These are phyloP conservation scores for Tenthredo amoena DNA, from an alignment of 2,888 invertebrate species.

Conservation along the genomic window DNA sequence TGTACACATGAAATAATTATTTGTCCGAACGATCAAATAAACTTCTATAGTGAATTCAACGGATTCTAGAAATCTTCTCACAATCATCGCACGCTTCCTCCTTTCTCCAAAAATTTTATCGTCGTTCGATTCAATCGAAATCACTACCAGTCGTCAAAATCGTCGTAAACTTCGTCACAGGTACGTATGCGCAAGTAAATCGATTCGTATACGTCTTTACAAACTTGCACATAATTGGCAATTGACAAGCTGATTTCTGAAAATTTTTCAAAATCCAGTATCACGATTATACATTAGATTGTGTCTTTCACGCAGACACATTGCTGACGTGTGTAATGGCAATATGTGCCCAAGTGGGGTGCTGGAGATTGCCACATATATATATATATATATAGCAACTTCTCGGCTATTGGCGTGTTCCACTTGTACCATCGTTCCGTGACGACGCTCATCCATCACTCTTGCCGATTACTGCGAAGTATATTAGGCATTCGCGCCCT, in stretches of 20 bases:
- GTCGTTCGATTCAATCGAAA: neutral
- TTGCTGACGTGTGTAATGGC: neutral
- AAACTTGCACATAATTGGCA: no score
- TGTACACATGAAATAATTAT: slow-evolving; percentile 65
- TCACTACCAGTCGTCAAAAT: neutral
- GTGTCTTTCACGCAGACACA: neutral
- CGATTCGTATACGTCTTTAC: neutral
- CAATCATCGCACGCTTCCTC: no score
- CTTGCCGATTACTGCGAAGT: slow-evolving; percentile 46
- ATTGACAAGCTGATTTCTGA: no score
- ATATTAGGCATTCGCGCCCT: slow-evolving; percentile 54
- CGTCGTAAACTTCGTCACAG: neutral
- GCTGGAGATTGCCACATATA: neutral
- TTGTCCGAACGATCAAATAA: slow-evolving; percentile 42
- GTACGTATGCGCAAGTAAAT: neutral
- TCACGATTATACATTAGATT: neutral
- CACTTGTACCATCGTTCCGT: slow-evolving; percentile 51
- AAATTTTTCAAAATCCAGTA: neutral
- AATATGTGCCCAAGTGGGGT: neutral
- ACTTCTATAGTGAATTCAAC: slow-evolving; percentile 43
- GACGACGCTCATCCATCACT: slow-evolving; percentile 50
- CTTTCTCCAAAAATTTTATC: no score
- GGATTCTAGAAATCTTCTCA: neutral
- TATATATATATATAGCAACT: neutral
- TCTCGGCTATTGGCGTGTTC: slow-evolving; percentile 36